phyloP scores from a whole-genome alignment of 2,888 invertebrate species.

The Tipula unca region DNA sequence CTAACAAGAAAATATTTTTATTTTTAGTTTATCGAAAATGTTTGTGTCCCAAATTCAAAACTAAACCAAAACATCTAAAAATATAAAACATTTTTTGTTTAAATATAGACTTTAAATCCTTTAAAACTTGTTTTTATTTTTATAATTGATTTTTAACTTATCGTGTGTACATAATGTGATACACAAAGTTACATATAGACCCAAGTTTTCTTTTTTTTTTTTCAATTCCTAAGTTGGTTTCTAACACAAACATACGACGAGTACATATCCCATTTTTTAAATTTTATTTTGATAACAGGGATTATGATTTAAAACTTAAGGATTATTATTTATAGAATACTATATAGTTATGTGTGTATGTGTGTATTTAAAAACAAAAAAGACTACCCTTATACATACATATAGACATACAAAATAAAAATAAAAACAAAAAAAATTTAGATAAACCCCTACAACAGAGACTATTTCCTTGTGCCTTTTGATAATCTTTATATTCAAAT shows the following conservation, averaged over 20 bases:
- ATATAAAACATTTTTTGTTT: background rate
- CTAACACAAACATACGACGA: background rate
- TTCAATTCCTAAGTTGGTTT: background rate
- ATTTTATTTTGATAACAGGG: background rate
- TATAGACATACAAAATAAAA: background rate
- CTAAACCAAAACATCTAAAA: background rate
- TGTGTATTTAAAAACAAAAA: background rate
- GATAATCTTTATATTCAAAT: background rate
- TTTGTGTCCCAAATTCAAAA: background rate
- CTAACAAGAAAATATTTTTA: background rate
- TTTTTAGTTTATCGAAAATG: background rate
- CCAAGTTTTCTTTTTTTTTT: no score
- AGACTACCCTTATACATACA: background rate
- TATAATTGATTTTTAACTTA: background rate
- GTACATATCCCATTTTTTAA: background rate
- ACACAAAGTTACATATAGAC: background rate
- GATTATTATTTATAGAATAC: background rate
- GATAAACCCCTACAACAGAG: background rate
- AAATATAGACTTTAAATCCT: background rate
- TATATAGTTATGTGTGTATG: background rate
- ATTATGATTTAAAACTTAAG: conserved; percentile 14
- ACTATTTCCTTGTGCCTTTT: background rate
- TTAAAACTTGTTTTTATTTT: background rate
- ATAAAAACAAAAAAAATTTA: background rate
- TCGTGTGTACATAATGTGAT: background rate